Evolutionary conservation across 2,113 vertebrate species (phyloP).

Genomic region (Oryctolagus cuniculus): DNA sequence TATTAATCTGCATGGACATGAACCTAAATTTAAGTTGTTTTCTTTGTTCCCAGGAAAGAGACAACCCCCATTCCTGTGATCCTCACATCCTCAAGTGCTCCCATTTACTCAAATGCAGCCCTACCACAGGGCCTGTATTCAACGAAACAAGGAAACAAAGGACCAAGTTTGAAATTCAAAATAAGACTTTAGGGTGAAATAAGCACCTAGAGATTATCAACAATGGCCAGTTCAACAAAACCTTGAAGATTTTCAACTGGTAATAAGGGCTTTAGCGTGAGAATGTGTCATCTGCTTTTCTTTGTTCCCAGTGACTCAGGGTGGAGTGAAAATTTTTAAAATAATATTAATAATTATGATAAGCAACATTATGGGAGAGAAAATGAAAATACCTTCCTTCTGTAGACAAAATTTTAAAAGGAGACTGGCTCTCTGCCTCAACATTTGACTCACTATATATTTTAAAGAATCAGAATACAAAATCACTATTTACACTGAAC

Average conservation of each 20-base stretch:
- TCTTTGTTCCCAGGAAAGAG: neutral
- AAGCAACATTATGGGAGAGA: neutral
- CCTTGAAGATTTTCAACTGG: neutral
- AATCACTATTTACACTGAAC: neutral
- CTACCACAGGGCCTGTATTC: neutral
- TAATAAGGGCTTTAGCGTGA: neutral
- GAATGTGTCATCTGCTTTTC: neutral
- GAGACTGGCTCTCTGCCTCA: neutral
- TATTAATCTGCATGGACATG: neutral
- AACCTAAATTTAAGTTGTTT: neutral
- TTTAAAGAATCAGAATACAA: neutral
- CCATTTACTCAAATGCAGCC: neutral
- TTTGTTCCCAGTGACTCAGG: neutral
- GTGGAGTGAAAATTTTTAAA: neutral
- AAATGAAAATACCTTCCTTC: neutral
- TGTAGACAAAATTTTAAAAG: neutral
- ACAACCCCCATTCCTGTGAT: neutral
- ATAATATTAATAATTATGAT: neutral
- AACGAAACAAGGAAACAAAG: neutral
- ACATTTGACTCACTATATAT: neutral
- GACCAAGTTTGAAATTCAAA: neutral
- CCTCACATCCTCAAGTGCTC: neutral
- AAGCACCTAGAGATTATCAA: neutral
- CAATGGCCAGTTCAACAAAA: neutral
- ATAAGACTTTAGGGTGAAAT: neutral